Evolutionary conservation across 2,113 vertebrate genomes (phyloP).

Genomic region (Cottus gobio): DNA sequence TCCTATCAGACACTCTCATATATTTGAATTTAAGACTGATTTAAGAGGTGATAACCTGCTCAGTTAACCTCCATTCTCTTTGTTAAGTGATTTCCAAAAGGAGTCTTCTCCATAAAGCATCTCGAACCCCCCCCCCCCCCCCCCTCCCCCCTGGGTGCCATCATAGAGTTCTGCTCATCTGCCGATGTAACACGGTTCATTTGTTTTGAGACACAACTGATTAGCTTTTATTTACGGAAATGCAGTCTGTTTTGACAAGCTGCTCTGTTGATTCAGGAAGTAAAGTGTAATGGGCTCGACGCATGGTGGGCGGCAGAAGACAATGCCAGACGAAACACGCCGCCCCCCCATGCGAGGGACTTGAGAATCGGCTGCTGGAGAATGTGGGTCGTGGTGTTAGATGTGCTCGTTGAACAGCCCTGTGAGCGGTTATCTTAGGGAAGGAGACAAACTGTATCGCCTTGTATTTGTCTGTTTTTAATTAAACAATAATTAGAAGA

Average conservation of each 20-base stretch:
- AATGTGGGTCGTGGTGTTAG: background rate
- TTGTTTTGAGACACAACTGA: slow-evolving; percentile 62
- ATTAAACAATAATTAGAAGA: background rate
- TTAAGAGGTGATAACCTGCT: slow-evolving; percentile 42
- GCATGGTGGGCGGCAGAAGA: slow-evolving; percentile 36
- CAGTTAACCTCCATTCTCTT: slow-evolving; percentile 51
- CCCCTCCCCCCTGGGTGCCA: slow-evolving; percentile 36
- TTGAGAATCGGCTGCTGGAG: background rate
- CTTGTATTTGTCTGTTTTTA: background rate
- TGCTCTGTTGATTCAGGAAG: slow-evolving; percentile 43
- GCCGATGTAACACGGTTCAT: slow-evolving; percentile 44
- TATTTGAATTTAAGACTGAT: slow-evolving; percentile 25
- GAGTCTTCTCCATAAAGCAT: slow-evolving; percentile 31
- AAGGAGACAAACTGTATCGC: background rate
- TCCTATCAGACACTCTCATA: slow-evolving; percentile 18
- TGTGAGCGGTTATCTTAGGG: background rate
- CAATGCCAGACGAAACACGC: slow-evolving; percentile 24
- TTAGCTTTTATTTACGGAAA: slow-evolving; percentile 58
- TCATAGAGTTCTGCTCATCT: slow-evolving; percentile 49
- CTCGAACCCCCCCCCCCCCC: slow-evolving; percentile 29
- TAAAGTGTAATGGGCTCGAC: slow-evolving; percentile 22
- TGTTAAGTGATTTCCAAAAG: slow-evolving; percentile 38
- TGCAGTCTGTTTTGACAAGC: slow-evolving; percentile 49
- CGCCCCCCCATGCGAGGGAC: slow-evolving; percentile 19
- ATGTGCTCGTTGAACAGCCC: background rate